Evolutionary conservation across 2,888 invertebrate species (phyloP).

Genomic region (Cheilosia variabilis): DNA sequence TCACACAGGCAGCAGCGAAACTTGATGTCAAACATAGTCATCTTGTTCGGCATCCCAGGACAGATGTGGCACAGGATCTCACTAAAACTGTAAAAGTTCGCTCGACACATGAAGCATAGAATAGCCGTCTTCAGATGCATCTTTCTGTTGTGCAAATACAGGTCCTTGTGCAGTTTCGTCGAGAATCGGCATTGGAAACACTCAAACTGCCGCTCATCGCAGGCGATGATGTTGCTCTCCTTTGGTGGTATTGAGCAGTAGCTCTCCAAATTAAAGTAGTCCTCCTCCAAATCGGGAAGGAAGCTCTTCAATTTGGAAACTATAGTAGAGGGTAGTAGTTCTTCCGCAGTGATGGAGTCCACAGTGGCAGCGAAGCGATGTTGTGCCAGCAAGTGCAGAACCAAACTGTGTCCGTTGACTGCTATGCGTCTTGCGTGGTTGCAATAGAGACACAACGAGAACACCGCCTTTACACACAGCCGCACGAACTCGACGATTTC

Average conservation of each 20-base stretch:
- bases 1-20: conserved; percentile 94
- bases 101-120: conserved; percentile 94
- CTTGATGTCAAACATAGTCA: conserved; percentile 85
- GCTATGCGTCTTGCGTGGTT: conserved; percentile 94
- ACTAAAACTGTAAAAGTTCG: conserved; percentile 94
- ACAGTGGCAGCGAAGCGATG: conserved; percentile 92
- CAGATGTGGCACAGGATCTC: conserved; percentile 94
- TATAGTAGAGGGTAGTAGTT: conserved; percentile 89
- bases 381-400: conserved; percentile 90
- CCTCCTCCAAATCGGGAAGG: conserved; percentile 85
- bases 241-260: conserved; percentile 87
- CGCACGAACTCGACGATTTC: conserved; percentile 89
- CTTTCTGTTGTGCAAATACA: conserved; percentile 93
- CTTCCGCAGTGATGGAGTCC: conserved; percentile 90
- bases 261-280: conserved; percentile 89
- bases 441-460: conserved; percentile 91
- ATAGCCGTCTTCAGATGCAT: conserved; percentile 93
- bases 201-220: conserved; percentile 89
- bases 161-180: conserved; percentile 91
- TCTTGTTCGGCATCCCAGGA: conserved; percentile 87
- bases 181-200: conserved; percentile 94
- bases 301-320: conserved; percentile 86
- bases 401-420: conserved; percentile 92
- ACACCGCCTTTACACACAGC: conserved; percentile 89
- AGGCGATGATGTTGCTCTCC: conserved; percentile 82